Percentiles rank a stretch among this genome's conserved stretches.
These are phyloP conservation scores for Stigmatopora nigra DNA, from an alignment of 2,113 vertebrate species.

Conservation along the genomic window DNA sequence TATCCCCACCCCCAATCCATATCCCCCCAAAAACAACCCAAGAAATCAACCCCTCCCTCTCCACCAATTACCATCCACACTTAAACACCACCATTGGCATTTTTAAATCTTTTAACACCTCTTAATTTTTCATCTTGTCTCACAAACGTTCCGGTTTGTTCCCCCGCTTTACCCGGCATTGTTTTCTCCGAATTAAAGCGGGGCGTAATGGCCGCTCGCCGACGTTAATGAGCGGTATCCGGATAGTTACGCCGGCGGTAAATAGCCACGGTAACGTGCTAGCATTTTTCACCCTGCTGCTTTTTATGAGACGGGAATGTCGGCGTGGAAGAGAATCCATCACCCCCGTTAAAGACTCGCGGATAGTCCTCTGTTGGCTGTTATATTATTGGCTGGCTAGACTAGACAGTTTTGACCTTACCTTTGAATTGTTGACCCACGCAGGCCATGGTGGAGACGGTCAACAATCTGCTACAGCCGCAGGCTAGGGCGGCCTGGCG, in stretches of 20 bases:
- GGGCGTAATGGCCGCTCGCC: constrained; percentile 36
- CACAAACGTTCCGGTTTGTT: constrained; percentile 32
- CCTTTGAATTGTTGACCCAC: neutral
- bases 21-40: too few relatives aligned
- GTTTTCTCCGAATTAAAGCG: constrained; percentile 43
- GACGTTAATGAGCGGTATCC: constrained; percentile 47
- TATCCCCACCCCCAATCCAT: too few relatives aligned
- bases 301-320: constrained; percentile 40
- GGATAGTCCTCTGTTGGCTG: neutral
- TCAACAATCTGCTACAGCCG: constrained; percentile 94
- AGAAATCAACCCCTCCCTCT: too few relatives aligned
- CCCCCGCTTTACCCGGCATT: constrained; percentile 14
- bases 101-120: constrained; percentile 69
- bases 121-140: constrained; percentile 60
- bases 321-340: constrained; percentile 51
- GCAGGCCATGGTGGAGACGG: constrained; percentile 98
- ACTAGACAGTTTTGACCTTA: neutral
- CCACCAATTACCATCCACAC: constrained; percentile 61
- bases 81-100: constrained; percentile 59
- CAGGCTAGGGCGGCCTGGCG: constrained; percentile 85
- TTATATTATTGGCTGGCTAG: neutral
- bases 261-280: constrained; percentile 4
- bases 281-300: constrained; percentile 9
- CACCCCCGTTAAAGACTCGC: constrained; percentile 5
- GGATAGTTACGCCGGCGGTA: constrained; percentile 17